Base-by-base conservation (phyloP, 2,888 invertebrate species). In the Drosophila cracens region DNA sequence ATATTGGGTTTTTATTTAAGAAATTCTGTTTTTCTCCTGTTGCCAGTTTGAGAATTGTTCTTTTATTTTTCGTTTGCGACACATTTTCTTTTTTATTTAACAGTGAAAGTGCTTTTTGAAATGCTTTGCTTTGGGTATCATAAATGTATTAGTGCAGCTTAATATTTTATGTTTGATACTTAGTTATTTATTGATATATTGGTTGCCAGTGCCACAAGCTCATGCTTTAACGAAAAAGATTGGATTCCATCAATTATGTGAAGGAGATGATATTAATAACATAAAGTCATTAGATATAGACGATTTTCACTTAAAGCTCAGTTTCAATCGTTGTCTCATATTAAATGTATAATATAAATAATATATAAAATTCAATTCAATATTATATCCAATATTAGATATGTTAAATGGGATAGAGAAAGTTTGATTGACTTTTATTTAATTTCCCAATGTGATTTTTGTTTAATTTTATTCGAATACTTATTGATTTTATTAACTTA, bases 1-100 rank as follows among this genome's bases (percentile, higher is more conserved):
- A 46, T 46, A 46, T 46, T 46, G 46, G 46, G 46, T 46, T 46
- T 46, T 46, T 46, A 4, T 46, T 46, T 4, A 46, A 25, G 25
- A 25, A 46, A 46, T 16, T 4, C 46, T 8, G 21, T 16, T 25
- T 7, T 46, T 4, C 25, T 46, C 46, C 21, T 25, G 16, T 16
- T 25, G 13, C 46, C 16, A 16, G 16, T 2, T 25, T 8, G 25
- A 8, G 16, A 46, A 46, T 46, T 25, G 7, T 46, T 21, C 25
- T 16, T 7, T 16, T 46, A 21, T 21, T 46, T 46, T 21, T 21
- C 46, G 16, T 16, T 25, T 16, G 16, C 46, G 2, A 25, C 21
- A 25, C 16, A 46, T 16, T 46, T 13, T 34, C 31, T 31, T 8
- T 34, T 16, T 34, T 13, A 4, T 33, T 33, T 16, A 34, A 34